Base-by-base conservation (phyloP, 2,888 invertebrate genomes). In the Nomada fucata region DNA sequence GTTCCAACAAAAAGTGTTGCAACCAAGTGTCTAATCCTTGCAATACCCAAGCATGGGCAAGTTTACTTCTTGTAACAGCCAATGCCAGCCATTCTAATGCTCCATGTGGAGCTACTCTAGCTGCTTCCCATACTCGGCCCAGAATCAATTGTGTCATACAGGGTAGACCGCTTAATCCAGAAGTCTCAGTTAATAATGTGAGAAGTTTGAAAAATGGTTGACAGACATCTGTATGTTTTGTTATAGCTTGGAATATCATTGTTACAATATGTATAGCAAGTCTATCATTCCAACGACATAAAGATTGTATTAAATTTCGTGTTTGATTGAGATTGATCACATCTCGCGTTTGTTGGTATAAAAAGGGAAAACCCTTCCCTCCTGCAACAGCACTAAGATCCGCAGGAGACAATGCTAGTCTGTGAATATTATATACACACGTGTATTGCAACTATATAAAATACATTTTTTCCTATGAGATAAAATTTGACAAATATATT, bases 341-440 rank as follows among this genome's bases (percentile, higher is more conserved):
- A 94, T 99, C 99, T 87, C 98, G 97, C 70, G 98, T 98, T 95
- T 98, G 98, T 94, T 98, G 98, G 94, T 98, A 98, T 83, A 99
- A 94, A 94, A 99, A 99, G 47, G 98, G 97, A 93, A 98, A 98
- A 18, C 97, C 97, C 96, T 98, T 98, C 83, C 98, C 97, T 75
- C 97, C 97, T 29, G 98, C 96, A 42, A 98, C 95, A 1, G 98
- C 97, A 90, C 96, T 96, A 71, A 97, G 96, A 93, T 98, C 98
- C 72, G 96, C 96, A 44, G 96, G 95, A 15, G 96, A 96, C 44
- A 98, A 94, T 67, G 96, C 96, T 36, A 98, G 94, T 83, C 96
- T 95, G 71, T 95, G 65, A 63, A 55, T 44, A 63, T 2, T 44
- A 57, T 29, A 53, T 20, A 57, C 47, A 47, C 15, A 15, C 47